Percentiles rank a stretch among this genome's conserved stretches.
Evolutionary conservation across 1,140 invertebrate genomes (phyloP).

Genomic region (Halesus radiatus): DNA sequence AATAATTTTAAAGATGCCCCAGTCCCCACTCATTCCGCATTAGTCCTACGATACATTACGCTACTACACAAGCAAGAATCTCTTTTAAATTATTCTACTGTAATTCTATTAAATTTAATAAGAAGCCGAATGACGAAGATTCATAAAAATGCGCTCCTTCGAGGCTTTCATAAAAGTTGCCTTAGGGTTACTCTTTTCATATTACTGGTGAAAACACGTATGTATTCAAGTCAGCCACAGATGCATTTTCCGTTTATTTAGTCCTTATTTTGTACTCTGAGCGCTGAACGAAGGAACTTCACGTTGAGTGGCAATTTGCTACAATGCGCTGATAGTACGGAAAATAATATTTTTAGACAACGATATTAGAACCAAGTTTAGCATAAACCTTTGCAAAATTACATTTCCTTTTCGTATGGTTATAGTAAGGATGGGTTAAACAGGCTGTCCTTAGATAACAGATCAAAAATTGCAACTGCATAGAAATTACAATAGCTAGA

Average conservation of each 20-base stretch:
- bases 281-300: conserved; percentile 10
- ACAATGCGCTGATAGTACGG: conserved; percentile 10
- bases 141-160: neutral
- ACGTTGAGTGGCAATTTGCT: conserved; percentile 29
- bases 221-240: conserved; percentile 26
- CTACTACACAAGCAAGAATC: no score
- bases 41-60: no score
- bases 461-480: no score
- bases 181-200: conserved; percentile 9
- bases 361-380: neutral
- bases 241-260: conserved; percentile 24
- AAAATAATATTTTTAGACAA: neutral
- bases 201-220: neutral
- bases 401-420: no score
- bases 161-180: neutral
- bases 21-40: no score
- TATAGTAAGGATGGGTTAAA: no score
- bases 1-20: no score
- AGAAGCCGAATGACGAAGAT: neutral
- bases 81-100: no score
- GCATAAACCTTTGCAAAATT: no score
- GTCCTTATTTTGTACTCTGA: conserved; percentile 29
- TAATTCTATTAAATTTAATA: neutral
- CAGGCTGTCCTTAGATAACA: no score
- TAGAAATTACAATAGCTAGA: no score